Conservation (phyloP, 2,113 vertebrate genomes). For the Heliornis fulica region DNA sequence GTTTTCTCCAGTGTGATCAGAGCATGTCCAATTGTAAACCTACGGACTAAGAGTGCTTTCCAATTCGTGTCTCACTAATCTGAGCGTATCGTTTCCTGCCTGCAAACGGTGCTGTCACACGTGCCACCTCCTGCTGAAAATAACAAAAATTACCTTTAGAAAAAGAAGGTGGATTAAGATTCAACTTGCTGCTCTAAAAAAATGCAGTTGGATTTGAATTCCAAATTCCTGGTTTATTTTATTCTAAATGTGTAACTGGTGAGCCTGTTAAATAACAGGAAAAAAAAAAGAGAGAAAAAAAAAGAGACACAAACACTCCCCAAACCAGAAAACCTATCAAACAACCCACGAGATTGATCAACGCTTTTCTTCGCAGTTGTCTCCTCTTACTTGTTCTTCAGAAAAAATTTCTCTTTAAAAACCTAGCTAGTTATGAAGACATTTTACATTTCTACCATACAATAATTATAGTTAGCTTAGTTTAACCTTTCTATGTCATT, state of each 20-base stretch:
- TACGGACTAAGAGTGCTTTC: neutral
- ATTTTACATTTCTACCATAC: conserved; percentile 51
- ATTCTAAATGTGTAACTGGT: neutral
- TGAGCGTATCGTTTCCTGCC: neutral
- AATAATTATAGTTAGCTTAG: conserved; percentile 41
- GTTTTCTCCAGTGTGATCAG: neutral
- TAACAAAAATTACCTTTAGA: neutral
- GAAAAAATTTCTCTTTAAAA: conserved; percentile 26
- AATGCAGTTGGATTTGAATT: neutral
- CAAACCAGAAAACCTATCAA: neutral
- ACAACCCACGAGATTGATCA: neutral
- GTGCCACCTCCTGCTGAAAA: conserved; percentile 9
- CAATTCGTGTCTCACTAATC: neutral
- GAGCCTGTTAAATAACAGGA: neutral
- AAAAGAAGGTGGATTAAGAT: neutral
- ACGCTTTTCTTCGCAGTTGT: neutral
- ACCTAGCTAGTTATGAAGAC: conserved; percentile 40
- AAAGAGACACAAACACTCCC: neutral
- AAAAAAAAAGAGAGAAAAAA: neutral
- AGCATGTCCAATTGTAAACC: neutral
- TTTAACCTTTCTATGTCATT: conserved; percentile 30
- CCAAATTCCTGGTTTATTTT: neutral
- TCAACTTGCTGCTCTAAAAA: neutral
- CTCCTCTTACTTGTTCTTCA: neutral
- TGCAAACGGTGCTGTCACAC: neutral